A percentile compares a stretch with the other conserved stretches of the same genome.
Conservation (phyloP, 2,888 invertebrate genomes). For the Thymelicus acteon region DNA sequence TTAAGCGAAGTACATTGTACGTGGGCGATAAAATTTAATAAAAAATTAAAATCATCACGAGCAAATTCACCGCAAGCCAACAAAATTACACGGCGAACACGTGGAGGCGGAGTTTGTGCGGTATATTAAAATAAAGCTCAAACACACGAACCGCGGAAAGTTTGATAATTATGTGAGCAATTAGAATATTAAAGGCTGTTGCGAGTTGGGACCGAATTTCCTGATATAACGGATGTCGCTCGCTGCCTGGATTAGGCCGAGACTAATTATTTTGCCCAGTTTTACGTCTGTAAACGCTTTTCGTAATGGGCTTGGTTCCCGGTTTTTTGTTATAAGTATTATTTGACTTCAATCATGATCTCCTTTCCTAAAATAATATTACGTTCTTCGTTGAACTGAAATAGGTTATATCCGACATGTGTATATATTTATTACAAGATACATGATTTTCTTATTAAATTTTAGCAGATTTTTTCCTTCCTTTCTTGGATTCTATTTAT, state of each 20-base stretch:
- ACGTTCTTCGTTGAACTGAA: not conserved
- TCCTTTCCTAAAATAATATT: not conserved
- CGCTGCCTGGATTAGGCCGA: constrained; percentile 35
- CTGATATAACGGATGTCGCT: constrained; percentile 40
- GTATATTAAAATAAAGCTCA: constrained; percentile 45
- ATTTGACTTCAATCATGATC: not conserved
- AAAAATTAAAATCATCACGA: constrained; percentile 3
- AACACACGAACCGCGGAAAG: constrained; percentile 45
- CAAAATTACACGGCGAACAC: constrained; percentile 16
- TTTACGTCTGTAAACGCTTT: constrained; percentile 19
- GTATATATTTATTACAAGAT: not conserved
- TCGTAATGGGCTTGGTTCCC: not conserved
- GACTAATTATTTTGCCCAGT: constrained; percentile 33
- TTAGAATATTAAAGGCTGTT: constrained; percentile 52
- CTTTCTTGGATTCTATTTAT: too few species aligned
- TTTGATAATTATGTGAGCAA: constrained; percentile 50
- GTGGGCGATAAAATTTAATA: not conserved
- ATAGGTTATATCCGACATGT: not conserved
- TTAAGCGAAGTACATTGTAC: not conserved
- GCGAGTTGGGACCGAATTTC: constrained; percentile 48
- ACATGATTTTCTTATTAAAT: too few species aligned
- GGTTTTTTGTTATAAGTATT: not conserved
- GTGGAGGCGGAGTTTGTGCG: constrained; percentile 30
- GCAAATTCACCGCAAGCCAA: not conserved
- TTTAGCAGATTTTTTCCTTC: too few species aligned